Base-by-base conservation (phyloP, 2,113 vertebrate genomes). In the Bubo bubo region DNA sequence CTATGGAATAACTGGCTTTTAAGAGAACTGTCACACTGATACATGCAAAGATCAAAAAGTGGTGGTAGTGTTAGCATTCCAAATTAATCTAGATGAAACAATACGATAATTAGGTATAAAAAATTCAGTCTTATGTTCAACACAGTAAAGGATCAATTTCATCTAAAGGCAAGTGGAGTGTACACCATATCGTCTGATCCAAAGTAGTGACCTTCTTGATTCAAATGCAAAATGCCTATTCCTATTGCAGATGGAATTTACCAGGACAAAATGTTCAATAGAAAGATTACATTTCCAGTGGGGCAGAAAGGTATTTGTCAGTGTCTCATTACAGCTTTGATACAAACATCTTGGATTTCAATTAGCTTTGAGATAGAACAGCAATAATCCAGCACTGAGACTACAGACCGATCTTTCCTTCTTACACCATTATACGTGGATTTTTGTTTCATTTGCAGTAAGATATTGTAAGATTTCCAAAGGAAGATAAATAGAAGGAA, bases 261-360 rank as follows among this genome's bases (percentile, higher is more conserved):
- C 95, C 79, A 92, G 96, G 95, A 98, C 88, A 97, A 97, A 98
- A 96, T 84, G 96, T 96, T 97, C 98, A 97, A 97, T 74, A 96
- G 97, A 95, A 98, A 98, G 97, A 98, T 98, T 98, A 96, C 97
- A 97, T 98, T 98, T 98, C 96, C 98, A 98, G 90, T 97, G 97
- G 97, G 97, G 98, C 98, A 98, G 98, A 98, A 98, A 98, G 94
- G 95, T 97, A 98, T 98, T 98, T 98, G 96, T 97, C 97, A 96
- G 98, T 96, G 96, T 98, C 97, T 98, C 94, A 96, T 98, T 98
- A 97, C 97, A 97, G 96, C 96, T 97, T 97, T 68, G 91, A 96
- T 97, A 97, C 96, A 96, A 95, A 96, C 91, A 96, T 97, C 94
- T 85, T 95, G 90, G 97, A 97, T 97, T 98, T 98, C 98, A 98